These are phyloP conservation scores for Gymnocephalus cernua DNA, from an alignment of 2,113 vertebrate species.

Conservation along the genomic window DNA sequence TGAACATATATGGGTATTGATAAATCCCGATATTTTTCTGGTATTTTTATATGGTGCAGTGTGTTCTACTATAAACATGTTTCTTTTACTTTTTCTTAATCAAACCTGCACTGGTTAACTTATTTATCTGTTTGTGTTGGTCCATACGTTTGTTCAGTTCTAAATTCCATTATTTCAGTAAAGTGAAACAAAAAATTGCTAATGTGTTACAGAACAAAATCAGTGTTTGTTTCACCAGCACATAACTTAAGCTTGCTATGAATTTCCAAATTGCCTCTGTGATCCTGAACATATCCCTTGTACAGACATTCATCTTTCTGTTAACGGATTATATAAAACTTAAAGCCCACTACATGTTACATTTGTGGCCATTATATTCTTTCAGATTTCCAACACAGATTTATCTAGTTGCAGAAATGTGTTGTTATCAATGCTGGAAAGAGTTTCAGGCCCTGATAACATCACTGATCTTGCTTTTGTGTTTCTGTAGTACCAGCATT, in stretches of 20 bases:
- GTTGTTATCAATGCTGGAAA: constrained; percentile 1
- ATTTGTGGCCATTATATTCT: too few relatives aligned
- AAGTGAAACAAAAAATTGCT: not conserved
- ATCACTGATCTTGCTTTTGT: constrained; percentile 19
- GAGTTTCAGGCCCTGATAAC: not conserved
- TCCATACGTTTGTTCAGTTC: not conserved
- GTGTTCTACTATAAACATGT: too few relatives aligned
- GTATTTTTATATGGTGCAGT: too few relatives aligned
- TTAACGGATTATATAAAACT: too few relatives aligned
- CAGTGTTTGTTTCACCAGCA: not conserved
- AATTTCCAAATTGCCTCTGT: too few relatives aligned
- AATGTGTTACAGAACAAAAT: not conserved
- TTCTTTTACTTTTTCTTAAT: not conserved
- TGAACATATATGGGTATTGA: too few relatives aligned
- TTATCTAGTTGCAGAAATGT: not conserved
- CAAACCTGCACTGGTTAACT: not conserved
- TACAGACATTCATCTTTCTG: too few relatives aligned
- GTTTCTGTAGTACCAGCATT: constrained; percentile 94
- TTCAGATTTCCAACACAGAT: not conserved
- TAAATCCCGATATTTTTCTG: too few relatives aligned
- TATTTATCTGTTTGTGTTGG: not conserved
- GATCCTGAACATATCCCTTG: too few relatives aligned
- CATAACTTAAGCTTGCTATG: too few relatives aligned
- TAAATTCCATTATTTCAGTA: not conserved
- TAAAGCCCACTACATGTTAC: too few relatives aligned